These are phyloP conservation scores for Saimiri boliviensis DNA, from an alignment of 2,113 vertebrate genomes.

Conservation along the genomic window DNA sequence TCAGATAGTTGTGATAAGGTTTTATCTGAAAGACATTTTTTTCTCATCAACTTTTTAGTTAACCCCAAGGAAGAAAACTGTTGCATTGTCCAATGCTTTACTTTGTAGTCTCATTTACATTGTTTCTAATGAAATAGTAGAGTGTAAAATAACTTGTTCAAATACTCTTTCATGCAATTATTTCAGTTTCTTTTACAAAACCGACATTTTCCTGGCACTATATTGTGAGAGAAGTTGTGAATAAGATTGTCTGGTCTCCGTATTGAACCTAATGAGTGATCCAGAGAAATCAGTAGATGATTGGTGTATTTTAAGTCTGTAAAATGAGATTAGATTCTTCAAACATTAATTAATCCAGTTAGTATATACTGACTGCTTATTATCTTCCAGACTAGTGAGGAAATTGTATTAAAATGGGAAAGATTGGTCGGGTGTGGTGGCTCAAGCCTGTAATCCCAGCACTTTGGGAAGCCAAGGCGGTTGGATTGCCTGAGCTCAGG, in stretches of 20 bases:
- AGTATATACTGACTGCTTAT: neutral
- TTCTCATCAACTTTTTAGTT: neutral
- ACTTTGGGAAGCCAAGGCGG: too few species aligned
- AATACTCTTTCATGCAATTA: neutral
- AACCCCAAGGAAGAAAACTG: neutral
- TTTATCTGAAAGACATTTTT: neutral
- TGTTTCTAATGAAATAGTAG: neutral
- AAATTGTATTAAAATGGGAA: neutral
- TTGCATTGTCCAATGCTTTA: neutral
- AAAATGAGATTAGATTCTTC: neutral
- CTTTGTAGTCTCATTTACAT: neutral
- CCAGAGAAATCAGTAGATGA: neutral
- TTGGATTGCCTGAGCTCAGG: too few species aligned
- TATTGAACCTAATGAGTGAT: accelerated
- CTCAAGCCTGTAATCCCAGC: too few species aligned
- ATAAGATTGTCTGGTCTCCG: neutral
- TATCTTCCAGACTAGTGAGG: neutral
- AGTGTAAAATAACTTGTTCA: neutral
- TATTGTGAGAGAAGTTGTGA: neutral
- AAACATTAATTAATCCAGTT: neutral
- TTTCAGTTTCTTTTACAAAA: neutral
- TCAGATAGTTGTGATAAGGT: neutral
- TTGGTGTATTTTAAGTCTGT: neutral
- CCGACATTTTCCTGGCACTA: neutral
- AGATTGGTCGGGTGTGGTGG: too few species aligned